These are phyloP conservation scores for Lepus oiostolus DNA, from an alignment of 2,797 vertebrate genomes.

Conservation along the genomic window DNA sequence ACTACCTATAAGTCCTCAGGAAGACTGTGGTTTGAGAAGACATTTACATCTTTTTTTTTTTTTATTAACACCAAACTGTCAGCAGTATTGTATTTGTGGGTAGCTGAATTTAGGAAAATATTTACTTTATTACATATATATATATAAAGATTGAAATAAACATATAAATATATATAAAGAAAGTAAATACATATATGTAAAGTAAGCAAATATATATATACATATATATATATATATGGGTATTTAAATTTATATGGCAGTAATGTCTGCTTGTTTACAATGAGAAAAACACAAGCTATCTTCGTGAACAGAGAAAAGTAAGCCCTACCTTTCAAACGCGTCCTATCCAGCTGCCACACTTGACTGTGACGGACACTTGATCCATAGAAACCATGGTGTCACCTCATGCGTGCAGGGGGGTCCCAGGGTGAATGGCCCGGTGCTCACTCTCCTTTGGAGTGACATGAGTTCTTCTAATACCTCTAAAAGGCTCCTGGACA, in stretches of 20 bases:
- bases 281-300: neutral
- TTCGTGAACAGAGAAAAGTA: neutral
- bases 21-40: neutral
- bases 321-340: neutral
- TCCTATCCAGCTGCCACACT: neutral
- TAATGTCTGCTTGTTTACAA: slow-evolving; percentile 23
- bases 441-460: neutral
- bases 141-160: too few species aligned
- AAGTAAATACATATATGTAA: too few species aligned
- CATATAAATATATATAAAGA: too few species aligned
- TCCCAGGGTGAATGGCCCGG: neutral
- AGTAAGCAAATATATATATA: too few species aligned
- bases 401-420: neutral
- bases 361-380: too few species aligned
- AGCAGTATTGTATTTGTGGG: neutral
- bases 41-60: neutral
- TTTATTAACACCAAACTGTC: neutral
- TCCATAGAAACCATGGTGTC: fast-evolving
- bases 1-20: neutral
- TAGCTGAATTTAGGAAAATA: neutral
- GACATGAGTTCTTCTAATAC: neutral
- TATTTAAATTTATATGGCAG: neutral
- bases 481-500: neutral
- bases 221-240: too few species aligned
- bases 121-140: neutral